These are phyloP conservation scores for Abrostola tripartita DNA, from an alignment of 2,888 invertebrate genomes.

Conservation along the genomic window DNA sequence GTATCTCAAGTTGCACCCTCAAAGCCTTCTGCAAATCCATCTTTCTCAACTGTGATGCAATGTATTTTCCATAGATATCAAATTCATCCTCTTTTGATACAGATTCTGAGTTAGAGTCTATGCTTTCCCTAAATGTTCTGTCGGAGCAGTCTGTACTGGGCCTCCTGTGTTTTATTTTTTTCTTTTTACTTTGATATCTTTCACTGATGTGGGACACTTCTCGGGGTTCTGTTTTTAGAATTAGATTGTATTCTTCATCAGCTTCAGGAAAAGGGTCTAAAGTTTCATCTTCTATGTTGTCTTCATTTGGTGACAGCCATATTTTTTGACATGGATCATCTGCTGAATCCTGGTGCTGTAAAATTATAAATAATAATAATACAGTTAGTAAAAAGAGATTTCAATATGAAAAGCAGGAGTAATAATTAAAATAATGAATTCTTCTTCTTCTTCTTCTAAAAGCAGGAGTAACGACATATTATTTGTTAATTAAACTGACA, in stretches of 20 bases:
- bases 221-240: conserved; percentile 66
- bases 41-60: conserved; percentile 80
- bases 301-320: conserved; percentile 57
- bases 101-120: conserved; percentile 60
- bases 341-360: conserved; percentile 53
- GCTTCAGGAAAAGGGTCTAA: conserved; percentile 62
- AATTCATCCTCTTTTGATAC: conserved; percentile 77
- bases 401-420: too few species aligned
- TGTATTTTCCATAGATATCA: conserved; percentile 83
- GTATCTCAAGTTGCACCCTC: conserved; percentile 78
- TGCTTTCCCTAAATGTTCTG: conserved; percentile 60
- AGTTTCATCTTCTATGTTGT: conserved; percentile 45
- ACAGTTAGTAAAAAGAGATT: too few species aligned
- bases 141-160: conserved; percentile 68
- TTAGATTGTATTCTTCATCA: conserved; percentile 63
- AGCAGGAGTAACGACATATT: too few species aligned
- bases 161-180: conserved; percentile 67
- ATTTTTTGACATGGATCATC: conserved; percentile 56
- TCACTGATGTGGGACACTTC: conserved; percentile 47
- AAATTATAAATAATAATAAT: too few species aligned
- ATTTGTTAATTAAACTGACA: too few species aligned
- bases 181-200: conserved; percentile 64
- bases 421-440: too few species aligned
- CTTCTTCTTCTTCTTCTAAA: too few species aligned
- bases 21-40: conserved; percentile 79